A percentile compares a stretch with the other conserved stretches of the same genome.
phyloP scores from a whole-genome alignment of 2,113 vertebrate species.

The Laterallus jamaicensis region DNA sequence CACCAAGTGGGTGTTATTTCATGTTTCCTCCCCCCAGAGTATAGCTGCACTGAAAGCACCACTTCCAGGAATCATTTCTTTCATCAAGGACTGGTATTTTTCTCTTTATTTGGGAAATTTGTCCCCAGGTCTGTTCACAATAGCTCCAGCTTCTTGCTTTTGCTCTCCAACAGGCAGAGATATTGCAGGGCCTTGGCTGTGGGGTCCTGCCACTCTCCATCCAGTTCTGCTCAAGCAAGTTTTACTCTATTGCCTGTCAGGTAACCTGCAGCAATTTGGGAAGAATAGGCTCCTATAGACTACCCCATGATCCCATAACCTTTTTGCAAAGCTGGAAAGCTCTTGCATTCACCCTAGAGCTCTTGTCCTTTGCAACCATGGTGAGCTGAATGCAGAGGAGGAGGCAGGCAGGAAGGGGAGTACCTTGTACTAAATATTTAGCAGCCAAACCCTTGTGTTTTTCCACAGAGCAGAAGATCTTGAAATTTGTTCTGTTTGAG shows the following conservation, averaged over 20 bases:
- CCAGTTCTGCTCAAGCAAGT: not conserved
- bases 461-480: not conserved
- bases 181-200: not conserved
- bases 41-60: not conserved
- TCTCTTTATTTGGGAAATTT: not conserved
- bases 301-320: not conserved
- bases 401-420: not conserved
- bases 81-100: not conserved
- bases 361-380: not conserved
- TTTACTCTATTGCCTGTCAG: not conserved
- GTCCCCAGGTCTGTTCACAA: not conserved
- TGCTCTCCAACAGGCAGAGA: not conserved
- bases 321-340: not conserved
- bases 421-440: conserved; percentile 30
- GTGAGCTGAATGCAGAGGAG: not conserved
- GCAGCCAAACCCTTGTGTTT: conserved; percentile 2
- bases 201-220: not conserved
- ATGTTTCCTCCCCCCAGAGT: not conserved
- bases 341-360: not conserved
- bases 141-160: not conserved
- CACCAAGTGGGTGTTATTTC: not conserved
- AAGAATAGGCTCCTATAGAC: accelerated
- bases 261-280: not conserved
- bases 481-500: conserved; percentile 29
- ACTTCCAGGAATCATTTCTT: not conserved